A percentile compares a stretch with the other conserved stretches of the same genome.
Conservation (phyloP, 2,888 invertebrate genomes). For the Carpatolechia fugitivella region DNA sequence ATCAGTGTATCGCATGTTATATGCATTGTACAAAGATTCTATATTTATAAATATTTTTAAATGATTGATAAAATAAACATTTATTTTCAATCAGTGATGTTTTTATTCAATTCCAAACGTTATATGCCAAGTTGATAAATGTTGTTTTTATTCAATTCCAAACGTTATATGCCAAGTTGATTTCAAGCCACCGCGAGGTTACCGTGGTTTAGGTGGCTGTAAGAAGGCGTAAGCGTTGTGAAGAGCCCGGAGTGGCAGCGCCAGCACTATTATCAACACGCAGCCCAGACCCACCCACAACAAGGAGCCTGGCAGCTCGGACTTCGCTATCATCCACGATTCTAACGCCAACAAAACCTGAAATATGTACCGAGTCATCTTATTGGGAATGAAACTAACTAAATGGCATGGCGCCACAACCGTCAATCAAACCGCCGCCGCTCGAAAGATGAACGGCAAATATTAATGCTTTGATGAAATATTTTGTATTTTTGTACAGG, state of each 20-base stretch:
- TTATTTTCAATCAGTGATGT: constrained; percentile 66
- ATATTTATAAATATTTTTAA: constrained; percentile 76
- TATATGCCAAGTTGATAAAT: neutral
- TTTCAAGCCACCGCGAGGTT: neutral
- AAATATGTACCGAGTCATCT: too few species aligned
- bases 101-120: constrained; percentile 27
- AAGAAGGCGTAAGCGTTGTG: constrained; percentile 46
- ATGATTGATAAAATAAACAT: constrained; percentile 77
- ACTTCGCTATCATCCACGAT: constrained; percentile 28
- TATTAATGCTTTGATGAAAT: too few species aligned
- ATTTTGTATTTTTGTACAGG: too few species aligned
- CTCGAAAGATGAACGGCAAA: too few species aligned
- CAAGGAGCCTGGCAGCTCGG: constrained; percentile 42
- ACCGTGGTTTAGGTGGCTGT: constrained; percentile 18
- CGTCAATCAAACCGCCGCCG: too few species aligned
- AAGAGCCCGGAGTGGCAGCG: constrained; percentile 50
- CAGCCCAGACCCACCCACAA: constrained; percentile 42
- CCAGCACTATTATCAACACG: constrained; percentile 35
- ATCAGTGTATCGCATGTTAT: constrained; percentile 58
- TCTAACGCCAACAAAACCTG: constrained; percentile 47
- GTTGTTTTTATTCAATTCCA: too few species aligned
- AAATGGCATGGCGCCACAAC: too few species aligned
- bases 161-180: constrained; percentile 16
- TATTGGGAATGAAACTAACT: too few species aligned
- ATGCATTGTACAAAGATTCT: constrained; percentile 75